A percentile compares a stretch with the other conserved stretches of the same genome.
These are phyloP conservation scores for Dasyprocta punctata DNA, from an alignment of 2,113 vertebrate species.

Conservation along the genomic window DNA sequence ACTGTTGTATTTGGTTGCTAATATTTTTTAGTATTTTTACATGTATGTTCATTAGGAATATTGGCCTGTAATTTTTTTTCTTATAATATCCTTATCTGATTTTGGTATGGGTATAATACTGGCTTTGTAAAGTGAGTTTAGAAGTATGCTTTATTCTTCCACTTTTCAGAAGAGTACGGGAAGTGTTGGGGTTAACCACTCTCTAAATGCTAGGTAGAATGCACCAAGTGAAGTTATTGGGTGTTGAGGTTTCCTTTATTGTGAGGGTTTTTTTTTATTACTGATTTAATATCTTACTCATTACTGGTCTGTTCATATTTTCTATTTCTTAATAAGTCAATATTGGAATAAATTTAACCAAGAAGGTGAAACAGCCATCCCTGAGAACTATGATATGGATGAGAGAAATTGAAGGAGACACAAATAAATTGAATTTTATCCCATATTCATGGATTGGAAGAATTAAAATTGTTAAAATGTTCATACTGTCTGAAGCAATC, in stretches of 20 bases:
- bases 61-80: not conserved
- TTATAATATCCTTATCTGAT: not conserved
- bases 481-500: not conserved
- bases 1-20: not conserved
- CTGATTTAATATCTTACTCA: not conserved
- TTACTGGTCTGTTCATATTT: not conserved
- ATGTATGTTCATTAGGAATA: not conserved
- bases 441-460: not conserved
- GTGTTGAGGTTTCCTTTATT: not conserved
- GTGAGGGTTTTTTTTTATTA: not conserved
- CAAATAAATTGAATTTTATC: not conserved
- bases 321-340: not conserved
- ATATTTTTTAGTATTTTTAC: not conserved
- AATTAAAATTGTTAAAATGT: not conserved
- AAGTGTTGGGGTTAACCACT: not conserved
- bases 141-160: not conserved
- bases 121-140: not conserved
- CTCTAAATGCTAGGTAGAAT: not conserved
- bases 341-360: not conserved
- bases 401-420: not conserved
- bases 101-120: not conserved
- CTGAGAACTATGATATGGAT: not conserved
- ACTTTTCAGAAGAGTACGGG: not conserved
- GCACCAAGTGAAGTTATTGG: not conserved
- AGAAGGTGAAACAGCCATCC: not conserved